Evolutionary conservation across 2,113 vertebrate species (phyloP), one percentile per base, ranked within the genome.

Genomic region (Pao palembangensis): DNA sequence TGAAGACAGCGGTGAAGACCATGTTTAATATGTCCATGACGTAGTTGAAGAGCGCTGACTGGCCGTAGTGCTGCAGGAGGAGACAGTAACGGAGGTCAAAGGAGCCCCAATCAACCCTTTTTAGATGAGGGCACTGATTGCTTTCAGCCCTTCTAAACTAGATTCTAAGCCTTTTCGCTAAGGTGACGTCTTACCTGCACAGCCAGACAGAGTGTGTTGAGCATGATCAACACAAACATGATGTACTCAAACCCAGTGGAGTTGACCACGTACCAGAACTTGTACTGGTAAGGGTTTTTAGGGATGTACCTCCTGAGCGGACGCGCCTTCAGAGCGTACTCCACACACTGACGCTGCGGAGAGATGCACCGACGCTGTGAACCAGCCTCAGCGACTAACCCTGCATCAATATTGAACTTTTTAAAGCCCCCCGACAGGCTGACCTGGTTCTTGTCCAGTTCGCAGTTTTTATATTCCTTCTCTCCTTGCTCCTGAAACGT

Each of bases 241-340:
- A 99, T 95, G 91, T 99, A 99, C 88, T 99, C 97, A 85, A 99
- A 99, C 60, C 93, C 95, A 3, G 96, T 95, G 76, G 97, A 99
- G 92, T 99, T 99, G 82, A 99, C 97, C 93, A 99, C 94, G 70
- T 98, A 98, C 97, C 97, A 99, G 91, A 99, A 99, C 89, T 99
- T 99, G 90, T 98, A 99, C 90, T 99, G 97, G 88, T 98, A 98
- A 3, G 94, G 95, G 76, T 99, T 99, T 91, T 98, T 99, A 51
- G 97, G 97, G 79, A 99, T 99, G 76, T 99, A 99, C 81, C 95
- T 92, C 67, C 95, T 92, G 81, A 98, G 86, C 3, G 97, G 96
- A 48, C 93, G 95, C 0, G 97, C 97, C 85, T 99, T 98, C 58
- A 99, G 89, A 25, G 97, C 96, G 0, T 99, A 99, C 85, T 99